Evolutionary conservation across 2,797 vertebrate genomes (phyloP).

Genomic region (Astyanax mexicanus): DNA sequence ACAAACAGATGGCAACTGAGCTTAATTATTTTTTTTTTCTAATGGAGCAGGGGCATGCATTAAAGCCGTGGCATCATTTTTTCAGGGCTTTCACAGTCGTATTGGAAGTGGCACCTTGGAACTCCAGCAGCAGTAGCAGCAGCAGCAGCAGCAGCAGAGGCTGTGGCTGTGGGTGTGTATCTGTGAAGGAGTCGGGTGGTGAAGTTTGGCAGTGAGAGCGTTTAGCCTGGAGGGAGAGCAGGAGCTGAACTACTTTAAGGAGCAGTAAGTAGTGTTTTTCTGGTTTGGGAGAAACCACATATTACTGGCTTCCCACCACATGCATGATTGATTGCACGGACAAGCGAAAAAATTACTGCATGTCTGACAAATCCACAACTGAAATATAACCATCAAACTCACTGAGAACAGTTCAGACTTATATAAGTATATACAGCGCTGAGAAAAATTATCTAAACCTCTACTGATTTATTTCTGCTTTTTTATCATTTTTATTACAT

Average conservation of each 20-base stretch:
- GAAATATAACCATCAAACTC: background rate
- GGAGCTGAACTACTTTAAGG: background rate
- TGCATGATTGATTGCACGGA: background rate
- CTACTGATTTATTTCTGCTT: no score
- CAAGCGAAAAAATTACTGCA: background rate
- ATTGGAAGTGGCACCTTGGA: constrained; percentile 41
- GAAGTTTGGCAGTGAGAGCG: constrained; percentile 5
- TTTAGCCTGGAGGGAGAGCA: background rate
- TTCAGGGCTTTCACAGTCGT: constrained; percentile 71
- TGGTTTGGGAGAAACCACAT: background rate
- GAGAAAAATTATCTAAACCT: no score
- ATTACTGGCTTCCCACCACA: background rate
- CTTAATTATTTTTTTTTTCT: constrained; percentile 85
- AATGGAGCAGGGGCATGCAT: constrained; percentile 79
- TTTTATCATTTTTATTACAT: no score
- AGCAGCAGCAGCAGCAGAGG: no score
- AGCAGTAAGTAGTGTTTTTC: background rate
- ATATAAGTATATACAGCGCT: background rate
- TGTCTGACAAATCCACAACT: background rate
- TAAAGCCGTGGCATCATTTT: constrained; percentile 78
- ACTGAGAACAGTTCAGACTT: background rate
- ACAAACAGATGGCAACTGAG: constrained; percentile 96
- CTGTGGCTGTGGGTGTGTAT: constrained; percentile 15
- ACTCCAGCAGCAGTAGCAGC: constrained; percentile 28
- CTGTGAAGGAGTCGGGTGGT: background rate